Evolutionary conservation across 1,140 invertebrate genomes (phyloP).

Genomic region (Xylocopa sonorina): DNA sequence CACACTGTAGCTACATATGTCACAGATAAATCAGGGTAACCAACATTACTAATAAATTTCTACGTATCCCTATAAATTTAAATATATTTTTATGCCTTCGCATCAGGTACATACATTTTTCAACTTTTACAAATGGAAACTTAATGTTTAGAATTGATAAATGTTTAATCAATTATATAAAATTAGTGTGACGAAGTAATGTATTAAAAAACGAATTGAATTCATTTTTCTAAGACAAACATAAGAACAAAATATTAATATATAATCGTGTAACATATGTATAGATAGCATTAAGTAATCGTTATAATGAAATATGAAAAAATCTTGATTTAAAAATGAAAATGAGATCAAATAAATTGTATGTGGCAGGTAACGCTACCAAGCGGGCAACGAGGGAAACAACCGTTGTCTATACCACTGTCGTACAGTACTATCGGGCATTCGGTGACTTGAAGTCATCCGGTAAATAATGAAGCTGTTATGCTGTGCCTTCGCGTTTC

Average conservation of each 20-base stretch:
- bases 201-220: background rate
- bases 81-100: background rate
- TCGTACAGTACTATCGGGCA: conserved; percentile 36
- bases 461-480: conserved; percentile 17
- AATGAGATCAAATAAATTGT: background rate
- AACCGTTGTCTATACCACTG: conserved; percentile 7
- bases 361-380: conserved; percentile 18
- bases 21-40: background rate
- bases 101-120: background rate
- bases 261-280: background rate
- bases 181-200: background rate
- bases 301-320: too few species aligned
- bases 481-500: conserved; percentile 21
- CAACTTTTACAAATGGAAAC: too few species aligned
- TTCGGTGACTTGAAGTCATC: conserved; percentile 51
- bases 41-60: conserved; percentile 13
- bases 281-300: background rate
- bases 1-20: background rate
- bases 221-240: background rate
- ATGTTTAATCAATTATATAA: background rate
- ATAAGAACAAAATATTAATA: background rate
- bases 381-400: background rate
- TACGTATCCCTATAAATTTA: conserved; percentile 13
- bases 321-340: background rate
- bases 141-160: background rate